Evolutionary conservation across 2,113 vertebrate genomes (phyloP).

Genomic region (Plecotus auritus): DNA sequence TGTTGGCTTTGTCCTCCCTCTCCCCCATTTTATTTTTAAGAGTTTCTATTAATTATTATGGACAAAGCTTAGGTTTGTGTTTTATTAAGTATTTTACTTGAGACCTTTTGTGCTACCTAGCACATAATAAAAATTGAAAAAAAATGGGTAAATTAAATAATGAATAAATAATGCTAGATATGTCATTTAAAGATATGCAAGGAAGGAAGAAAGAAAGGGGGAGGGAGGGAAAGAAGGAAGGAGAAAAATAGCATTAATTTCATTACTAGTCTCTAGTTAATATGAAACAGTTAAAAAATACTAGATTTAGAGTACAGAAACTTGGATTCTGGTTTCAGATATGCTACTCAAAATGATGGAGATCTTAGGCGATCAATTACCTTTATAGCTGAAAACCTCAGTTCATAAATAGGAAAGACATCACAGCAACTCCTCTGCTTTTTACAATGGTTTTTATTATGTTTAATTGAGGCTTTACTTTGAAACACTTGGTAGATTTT

Average conservation of each 20-base stretch:
- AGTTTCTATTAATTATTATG: neutral
- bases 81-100: neutral
- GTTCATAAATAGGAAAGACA: neutral
- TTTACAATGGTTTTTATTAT: neutral
- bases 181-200: neutral
- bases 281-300: neutral
- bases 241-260: neutral
- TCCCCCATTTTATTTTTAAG: neutral
- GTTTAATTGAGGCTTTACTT: neutral
- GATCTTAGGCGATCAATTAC: neutral
- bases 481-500: neutral
- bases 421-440: neutral
- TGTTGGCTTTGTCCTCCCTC: no score
- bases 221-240: neutral
- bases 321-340: neutral
- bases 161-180: neutral
- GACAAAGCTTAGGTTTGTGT: neutral
- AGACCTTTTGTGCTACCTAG: neutral
- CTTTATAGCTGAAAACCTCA: neutral
- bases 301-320: neutral
- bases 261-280: neutral
- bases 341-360: neutral
- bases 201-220: neutral
- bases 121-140: neutral
- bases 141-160: neutral